phyloP scores from a whole-genome alignment of 2,113 vertebrate genomes.

The Raja brachyura region DNA sequence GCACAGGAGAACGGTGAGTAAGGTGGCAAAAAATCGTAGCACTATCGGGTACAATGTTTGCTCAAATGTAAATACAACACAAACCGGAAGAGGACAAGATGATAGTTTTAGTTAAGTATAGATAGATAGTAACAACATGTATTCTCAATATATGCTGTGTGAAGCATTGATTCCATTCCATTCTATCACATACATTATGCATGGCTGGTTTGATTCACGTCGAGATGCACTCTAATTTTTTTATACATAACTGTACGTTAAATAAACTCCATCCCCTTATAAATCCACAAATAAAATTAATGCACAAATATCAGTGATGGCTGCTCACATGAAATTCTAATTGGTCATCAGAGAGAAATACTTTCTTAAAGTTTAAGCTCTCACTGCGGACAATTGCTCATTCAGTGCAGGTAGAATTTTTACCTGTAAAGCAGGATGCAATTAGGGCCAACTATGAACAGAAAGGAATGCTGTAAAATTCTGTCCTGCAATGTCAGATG shows the following conservation, averaged over 20 bases:
- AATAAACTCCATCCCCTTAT: neutral
- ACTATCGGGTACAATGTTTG: too few species aligned
- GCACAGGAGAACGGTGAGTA: too few species aligned
- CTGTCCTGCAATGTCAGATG: neutral
- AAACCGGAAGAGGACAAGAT: too few species aligned
- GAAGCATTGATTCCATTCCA: neutral
- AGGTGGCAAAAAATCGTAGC: too few species aligned
- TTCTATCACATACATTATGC: neutral
- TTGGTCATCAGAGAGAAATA: neutral
- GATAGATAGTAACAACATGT: neutral
- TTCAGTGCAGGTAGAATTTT: neutral
- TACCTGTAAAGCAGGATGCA: neutral
- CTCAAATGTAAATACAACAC: too few species aligned
- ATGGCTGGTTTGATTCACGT: neutral
- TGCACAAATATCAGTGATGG: neutral
- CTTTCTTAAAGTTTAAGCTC: neutral
- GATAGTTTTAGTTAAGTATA: too few species aligned
- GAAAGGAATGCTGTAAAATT: neutral
- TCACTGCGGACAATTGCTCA: neutral
- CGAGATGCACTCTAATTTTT: neutral
- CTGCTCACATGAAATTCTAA: neutral
- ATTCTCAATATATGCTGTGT: neutral
- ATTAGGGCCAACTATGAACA: neutral
- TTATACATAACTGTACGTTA: neutral
- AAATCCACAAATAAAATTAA: neutral